Evolutionary conservation across 2,797 vertebrate genomes (phyloP).

Genomic region (Mormyrops boulengeri): DNA sequence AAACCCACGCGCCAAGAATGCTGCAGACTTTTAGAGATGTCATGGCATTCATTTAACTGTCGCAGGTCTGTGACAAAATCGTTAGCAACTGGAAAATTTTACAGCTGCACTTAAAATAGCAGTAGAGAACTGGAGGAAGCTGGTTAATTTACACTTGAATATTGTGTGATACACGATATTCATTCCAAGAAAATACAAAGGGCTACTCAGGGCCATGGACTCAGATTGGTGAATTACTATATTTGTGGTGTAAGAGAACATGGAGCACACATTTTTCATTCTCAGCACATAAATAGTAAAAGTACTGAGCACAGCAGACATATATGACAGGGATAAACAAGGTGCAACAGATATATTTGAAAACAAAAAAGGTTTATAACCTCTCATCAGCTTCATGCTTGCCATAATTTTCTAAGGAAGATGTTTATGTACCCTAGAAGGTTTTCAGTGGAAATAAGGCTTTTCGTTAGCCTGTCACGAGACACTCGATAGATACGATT

Average conservation of each 20-base stretch:
- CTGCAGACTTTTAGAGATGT: neutral
- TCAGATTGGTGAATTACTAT: neutral
- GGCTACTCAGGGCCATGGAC: neutral
- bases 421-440: neutral
- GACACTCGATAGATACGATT: neutral
- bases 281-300: neutral
- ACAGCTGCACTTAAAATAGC: constrained; percentile 5
- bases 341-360: neutral
- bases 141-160: neutral
- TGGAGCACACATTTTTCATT: neutral
- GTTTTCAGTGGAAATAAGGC: neutral
- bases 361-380: neutral
- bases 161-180: neutral
- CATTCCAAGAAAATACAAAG: constrained; percentile 4
- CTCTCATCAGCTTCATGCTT: neutral
- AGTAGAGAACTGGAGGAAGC: neutral
- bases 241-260: neutral
- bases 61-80: neutral
- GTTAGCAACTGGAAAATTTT: neutral
- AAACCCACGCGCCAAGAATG: neutral
- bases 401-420: neutral
- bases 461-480: neutral
- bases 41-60: constrained; percentile 9
- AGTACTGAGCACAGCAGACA: neutral
- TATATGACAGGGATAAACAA: neutral